These are phyloP conservation scores for Dendroctonus ponderosae DNA, from an alignment of 1,140 invertebrate species.

Conservation along the genomic window DNA sequence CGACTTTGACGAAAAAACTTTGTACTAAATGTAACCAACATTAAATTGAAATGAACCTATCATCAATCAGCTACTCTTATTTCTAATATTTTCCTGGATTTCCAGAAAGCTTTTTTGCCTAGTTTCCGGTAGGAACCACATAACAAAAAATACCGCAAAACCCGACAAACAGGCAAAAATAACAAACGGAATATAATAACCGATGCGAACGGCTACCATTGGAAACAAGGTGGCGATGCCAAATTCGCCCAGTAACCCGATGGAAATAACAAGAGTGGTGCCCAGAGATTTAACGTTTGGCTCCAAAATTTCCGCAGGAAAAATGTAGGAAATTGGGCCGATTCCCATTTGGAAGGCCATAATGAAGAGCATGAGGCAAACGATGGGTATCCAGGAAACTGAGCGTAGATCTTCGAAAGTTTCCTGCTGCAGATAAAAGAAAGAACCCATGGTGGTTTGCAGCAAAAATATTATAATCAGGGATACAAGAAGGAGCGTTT, in stretches of 20 bases:
- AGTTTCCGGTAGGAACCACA: slow-evolving; percentile 71
- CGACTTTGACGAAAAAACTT: no score
- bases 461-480: slow-evolving; percentile 58
- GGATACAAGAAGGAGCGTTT: slow-evolving; percentile 68
- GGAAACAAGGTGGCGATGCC: slow-evolving; percentile 72
- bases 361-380: slow-evolving; percentile 34
- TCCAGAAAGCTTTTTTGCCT: slow-evolving; percentile 71
- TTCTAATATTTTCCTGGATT: slow-evolving; percentile 39
- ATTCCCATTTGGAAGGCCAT: slow-evolving; percentile 55
- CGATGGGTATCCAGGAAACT: slow-evolving; percentile 37
- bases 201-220: slow-evolving; percentile 58
- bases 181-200: slow-evolving; percentile 72
- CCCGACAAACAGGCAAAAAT: slow-evolving; percentile 70
- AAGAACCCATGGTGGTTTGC: slow-evolving; percentile 31
- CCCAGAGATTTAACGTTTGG: slow-evolving; percentile 70
- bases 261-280: slow-evolving; percentile 64
- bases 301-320: slow-evolving; percentile 79
- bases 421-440: slow-evolving; percentile 34
- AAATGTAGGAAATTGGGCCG: slow-evolving; percentile 77
- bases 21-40: neutral
- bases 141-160: slow-evolving; percentile 58
- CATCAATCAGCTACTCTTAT: slow-evolving; percentile 11
- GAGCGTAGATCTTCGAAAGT: slow-evolving; percentile 14
- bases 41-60: neutral
- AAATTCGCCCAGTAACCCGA: slow-evolving; percentile 54